A percentile compares a stretch with the other conserved stretches of the same genome.
Conservation (phyloP, 92 coral and sea anemone species). For the Phymanthus crucifer region DNA sequence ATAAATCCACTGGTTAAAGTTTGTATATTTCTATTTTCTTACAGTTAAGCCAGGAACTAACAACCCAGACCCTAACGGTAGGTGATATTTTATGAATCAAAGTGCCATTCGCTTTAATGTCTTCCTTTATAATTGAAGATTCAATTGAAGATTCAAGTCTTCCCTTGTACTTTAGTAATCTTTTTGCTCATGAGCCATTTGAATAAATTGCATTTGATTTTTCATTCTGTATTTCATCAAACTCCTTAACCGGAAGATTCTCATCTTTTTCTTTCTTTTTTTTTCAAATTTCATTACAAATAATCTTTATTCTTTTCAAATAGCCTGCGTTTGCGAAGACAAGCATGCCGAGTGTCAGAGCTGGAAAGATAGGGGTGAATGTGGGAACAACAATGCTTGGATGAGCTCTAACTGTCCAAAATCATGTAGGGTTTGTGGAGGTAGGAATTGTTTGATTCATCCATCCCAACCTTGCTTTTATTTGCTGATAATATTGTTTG, state of each 20-base stretch:
- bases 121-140: too few species aligned
- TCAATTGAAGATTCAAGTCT: too few species aligned
- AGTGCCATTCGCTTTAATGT: background rate
- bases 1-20: background rate
- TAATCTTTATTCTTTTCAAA: background rate
- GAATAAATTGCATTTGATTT: too few species aligned
- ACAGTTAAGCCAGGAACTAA: conserved; percentile 68
- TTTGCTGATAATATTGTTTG: background rate
- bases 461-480: background rate
- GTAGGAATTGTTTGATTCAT: conserved; percentile 25
- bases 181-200: too few species aligned
- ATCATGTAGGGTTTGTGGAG: conserved; percentile 81
- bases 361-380: conserved; percentile 74
- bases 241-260: background rate
- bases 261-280: background rate
- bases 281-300: background rate
- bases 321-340: conserved; percentile 71
- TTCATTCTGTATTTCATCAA: too few species aligned
- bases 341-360: conserved; percentile 53
- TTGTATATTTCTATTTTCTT: background rate
- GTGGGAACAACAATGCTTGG: conserved; percentile 64
- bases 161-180: too few species aligned
- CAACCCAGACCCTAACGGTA: conserved; percentile 76
- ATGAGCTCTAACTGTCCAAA: conserved; percentile 79
- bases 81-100: conserved; percentile 16